Base-by-base conservation (phyloP, 2,797 vertebrate genomes). In the Oreonectes daqikongensis region DNA sequence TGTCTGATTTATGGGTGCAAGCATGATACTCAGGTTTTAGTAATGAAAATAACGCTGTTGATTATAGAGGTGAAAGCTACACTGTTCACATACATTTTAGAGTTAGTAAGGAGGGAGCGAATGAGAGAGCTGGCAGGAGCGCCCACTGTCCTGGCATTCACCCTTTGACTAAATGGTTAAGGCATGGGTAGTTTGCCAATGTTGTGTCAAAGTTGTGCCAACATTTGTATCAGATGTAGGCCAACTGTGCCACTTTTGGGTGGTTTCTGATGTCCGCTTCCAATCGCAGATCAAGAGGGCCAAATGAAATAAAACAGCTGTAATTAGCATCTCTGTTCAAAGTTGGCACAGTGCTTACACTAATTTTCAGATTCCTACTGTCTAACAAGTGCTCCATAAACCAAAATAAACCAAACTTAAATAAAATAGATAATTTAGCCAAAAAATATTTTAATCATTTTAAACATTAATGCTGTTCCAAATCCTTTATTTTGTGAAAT, bases 171-270 rank as follows among this genome's bases (percentile, higher is more conserved):
- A 52, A 76, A 76, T 76, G 65, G 65, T 69, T 76, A 76, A 76
- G 52, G 32, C 65, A 77, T 77, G 66, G 38, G 55, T 69, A 76
- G 52, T 77, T 76, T 76, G 65, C 74, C 74, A 76, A 69, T 76
- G 74, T 69, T 76, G 65, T 68, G 65, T 76, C 74, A 69, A 69
- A 60, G 53, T 76, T 69, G 74, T 76, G 74, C 74, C 74, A 76
- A 60, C 65, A 69, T 69, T 75, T 76, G 74, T 76, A 69, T 76
- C 74, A 76, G 74, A 68, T 69, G 75, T 70, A 63, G 24, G 67
- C 66, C 75, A 77, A 70, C 67, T 70, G 75, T 70, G 75, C 66
- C 65, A 76, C 74, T 68, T 60, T 68, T 68, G 53, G 75, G 66
- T 77, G 66, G 75, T 77, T 77, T 77, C 55, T 77, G 42, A 69